Conservation (phyloP, 1,140 invertebrate genomes). For the Hypothenemus hampei region DNA sequence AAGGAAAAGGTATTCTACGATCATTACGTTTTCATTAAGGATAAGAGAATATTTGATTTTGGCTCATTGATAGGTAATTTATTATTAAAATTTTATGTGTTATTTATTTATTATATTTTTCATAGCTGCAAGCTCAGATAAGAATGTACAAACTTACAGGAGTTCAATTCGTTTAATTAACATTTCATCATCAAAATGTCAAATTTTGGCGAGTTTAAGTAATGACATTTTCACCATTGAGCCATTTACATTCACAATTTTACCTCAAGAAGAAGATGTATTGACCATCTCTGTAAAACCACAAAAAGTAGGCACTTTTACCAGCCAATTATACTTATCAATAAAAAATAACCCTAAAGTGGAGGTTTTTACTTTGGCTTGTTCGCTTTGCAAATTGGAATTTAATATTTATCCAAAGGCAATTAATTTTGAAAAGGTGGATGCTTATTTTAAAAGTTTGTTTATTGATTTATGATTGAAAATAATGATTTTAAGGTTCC, state of each 20-base stretch:
- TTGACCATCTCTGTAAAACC: slow-evolving; percentile 28
- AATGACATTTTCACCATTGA: slow-evolving; percentile 7
- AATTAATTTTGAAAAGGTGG: slow-evolving; percentile 33
- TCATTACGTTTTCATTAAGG: slow-evolving; percentile 29
- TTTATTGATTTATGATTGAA: background rate
- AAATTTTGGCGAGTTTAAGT: background rate
- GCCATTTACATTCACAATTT: slow-evolving; percentile 8
- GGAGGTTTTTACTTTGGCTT: slow-evolving; percentile 24
- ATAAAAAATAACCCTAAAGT: slow-evolving; percentile 39
- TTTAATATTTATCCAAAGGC: slow-evolving; percentile 31
- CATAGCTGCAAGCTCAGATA: background rate
- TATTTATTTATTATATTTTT: slow-evolving; percentile 8
- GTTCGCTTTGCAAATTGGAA: slow-evolving; percentile 26
- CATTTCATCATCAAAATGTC: background rate
- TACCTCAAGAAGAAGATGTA: slow-evolving; percentile 16
- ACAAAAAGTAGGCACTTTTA: slow-evolving; percentile 17
- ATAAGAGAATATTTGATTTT: slow-evolving; percentile 35
- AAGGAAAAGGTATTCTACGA: slow-evolving; percentile 24
- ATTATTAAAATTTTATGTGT: slow-evolving; percentile 3
- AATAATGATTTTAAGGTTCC: slow-evolving; percentile 22
- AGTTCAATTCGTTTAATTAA: slow-evolving; percentile 1
- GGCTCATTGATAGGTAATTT: slow-evolving; percentile 31
- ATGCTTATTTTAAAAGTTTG: too few species aligned
- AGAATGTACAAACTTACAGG: slow-evolving; percentile 3
- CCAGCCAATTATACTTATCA: slow-evolving; percentile 26